Percentiles rank a stretch among this genome's conserved stretches.
These are phyloP conservation scores for Microctenopoma lineatum DNA, from an alignment of 2,797 vertebrate genomes.

Conservation along the genomic window DNA sequence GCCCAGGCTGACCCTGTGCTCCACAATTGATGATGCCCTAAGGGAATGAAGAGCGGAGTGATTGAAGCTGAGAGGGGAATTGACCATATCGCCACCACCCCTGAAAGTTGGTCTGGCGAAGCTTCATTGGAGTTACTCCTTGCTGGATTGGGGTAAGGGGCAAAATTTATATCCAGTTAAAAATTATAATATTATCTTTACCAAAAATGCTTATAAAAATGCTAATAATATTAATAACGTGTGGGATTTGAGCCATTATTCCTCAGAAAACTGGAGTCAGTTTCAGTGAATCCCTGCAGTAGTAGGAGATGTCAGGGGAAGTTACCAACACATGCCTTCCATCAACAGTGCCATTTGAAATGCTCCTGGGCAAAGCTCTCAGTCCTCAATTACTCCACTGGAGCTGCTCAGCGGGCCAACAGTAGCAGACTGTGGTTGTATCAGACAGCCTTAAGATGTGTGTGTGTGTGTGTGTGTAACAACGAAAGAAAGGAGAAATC, in stretches of 20 bases:
- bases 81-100: too few species aligned
- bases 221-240: neutral
- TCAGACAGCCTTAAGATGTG: slow-evolving; percentile 19
- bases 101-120: too few species aligned
- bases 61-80: too few species aligned
- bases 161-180: too few species aligned
- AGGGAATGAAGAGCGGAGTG: too few species aligned
- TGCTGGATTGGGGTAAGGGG: too few species aligned
- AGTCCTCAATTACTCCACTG: slow-evolving; percentile 56
- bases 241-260: neutral
- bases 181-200: too few species aligned
- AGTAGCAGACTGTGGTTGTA: slow-evolving; percentile 12
- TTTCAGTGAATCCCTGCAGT: slow-evolving; percentile 36
- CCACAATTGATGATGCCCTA: too few species aligned
- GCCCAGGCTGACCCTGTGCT: too few species aligned
- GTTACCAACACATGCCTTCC: slow-evolving; percentile 46
- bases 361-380: slow-evolving; percentile 61
- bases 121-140: too few species aligned
- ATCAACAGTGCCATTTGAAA: slow-evolving; percentile 56
- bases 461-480: slow-evolving; percentile 8
- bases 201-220: neutral
- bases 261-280: slow-evolving; percentile 16
- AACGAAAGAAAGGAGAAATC: neutral
- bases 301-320: slow-evolving; percentile 28
- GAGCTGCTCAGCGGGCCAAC: slow-evolving; percentile 34